Evolutionary conservation across 2,888 invertebrate species (phyloP).

Genomic region (Phengaris arion): DNA sequence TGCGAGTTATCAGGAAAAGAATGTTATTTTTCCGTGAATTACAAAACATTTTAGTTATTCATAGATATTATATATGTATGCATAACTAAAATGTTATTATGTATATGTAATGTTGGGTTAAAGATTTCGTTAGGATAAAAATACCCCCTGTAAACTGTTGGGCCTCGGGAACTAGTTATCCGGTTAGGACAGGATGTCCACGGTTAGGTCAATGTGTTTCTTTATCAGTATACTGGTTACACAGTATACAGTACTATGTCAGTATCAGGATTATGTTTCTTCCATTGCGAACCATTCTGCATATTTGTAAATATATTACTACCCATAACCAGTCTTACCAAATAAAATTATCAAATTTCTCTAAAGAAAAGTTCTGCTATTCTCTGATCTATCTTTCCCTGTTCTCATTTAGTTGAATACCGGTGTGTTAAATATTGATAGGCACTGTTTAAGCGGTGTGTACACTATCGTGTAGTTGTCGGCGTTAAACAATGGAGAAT

Average conservation of each 20-base stretch:
- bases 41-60: no score
- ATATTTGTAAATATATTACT: not conserved
- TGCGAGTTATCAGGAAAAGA: no score
- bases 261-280: not conserved
- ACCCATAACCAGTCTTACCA: not conserved
- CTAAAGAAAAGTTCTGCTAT: not conserved
- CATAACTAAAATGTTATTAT: no score
- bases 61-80: no score
- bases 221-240: not conserved
- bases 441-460: conserved; percentile 37
- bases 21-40: no score
- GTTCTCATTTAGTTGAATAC: not conserved
- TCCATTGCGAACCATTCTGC: not conserved
- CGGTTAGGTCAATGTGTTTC: not conserved
- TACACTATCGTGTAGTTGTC: conserved; percentile 51
- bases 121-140: no score
- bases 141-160: not conserved
- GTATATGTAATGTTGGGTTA: no score
- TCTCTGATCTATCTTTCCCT: not conserved
- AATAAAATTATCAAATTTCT: not conserved
- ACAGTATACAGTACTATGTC: no score
- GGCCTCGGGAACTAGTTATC: conserved; percentile 17
- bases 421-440: conserved; percentile 2
- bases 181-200: conserved; percentile 1
- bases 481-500: conserved; percentile 64